phyloP scores from a whole-genome alignment of 2,113 vertebrate species.

The Gallinago paraguaiae region DNA sequence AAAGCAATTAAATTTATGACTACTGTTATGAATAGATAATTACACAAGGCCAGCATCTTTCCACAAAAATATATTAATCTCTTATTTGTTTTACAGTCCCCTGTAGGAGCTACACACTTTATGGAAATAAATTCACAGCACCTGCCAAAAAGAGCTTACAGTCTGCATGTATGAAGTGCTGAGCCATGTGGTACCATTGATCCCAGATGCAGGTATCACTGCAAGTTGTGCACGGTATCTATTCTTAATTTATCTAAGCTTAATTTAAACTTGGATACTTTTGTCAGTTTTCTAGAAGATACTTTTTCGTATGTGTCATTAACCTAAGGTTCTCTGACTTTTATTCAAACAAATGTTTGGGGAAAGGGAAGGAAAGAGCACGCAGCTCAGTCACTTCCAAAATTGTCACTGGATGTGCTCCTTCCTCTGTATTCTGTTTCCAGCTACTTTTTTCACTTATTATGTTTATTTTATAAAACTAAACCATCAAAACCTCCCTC shows the following conservation, averaged over 20 bases:
- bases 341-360: background rate
- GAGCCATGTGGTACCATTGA: background rate
- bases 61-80: background rate
- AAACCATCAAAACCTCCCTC: background rate
- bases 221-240: background rate
- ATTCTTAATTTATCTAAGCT: background rate
- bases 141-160: background rate
- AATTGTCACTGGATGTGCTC: background rate
- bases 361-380: accelerated
- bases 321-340: background rate
- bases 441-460: background rate
- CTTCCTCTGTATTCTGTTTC: background rate
- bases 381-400: background rate
- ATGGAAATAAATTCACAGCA: background rate
- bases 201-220: background rate
- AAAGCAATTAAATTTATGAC: background rate
- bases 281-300: background rate
- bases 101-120: accelerated
- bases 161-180: background rate
- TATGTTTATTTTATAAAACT: background rate
- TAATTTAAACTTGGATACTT: background rate
- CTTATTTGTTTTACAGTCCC: background rate
- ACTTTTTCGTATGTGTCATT: background rate
- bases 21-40: background rate
- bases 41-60: accelerated